Evolutionary conservation across 1,140 invertebrate species (phyloP), one percentile per base, ranked within the genome.

Genomic region (Saccostrea glomerata): DNA sequence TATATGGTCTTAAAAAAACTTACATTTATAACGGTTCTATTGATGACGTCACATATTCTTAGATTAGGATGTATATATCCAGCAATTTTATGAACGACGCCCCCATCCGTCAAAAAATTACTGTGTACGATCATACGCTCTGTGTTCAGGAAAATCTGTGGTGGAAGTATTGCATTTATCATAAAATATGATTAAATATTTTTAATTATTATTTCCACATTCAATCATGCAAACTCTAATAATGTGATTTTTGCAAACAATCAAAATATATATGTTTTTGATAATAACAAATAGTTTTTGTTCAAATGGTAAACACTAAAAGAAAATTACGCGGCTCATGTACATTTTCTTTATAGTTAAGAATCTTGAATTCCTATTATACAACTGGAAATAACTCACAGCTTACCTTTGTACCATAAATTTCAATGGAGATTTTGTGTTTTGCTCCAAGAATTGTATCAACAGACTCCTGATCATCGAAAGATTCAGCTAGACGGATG

Each of bases 71-170:
- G 20, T 0, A 92, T 88, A 20, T 90, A 88, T 5, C 87, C 90
- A 25, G 66, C 55, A 13, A 92, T 90, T 25, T 87, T 88, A 84
- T 92, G 91, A 6, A 92, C 70, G 0, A 92, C 89, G 9, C 92
- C 92, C 12, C 88, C 89, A 30, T 83, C 85, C 0, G 90, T 92
- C 56, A 91, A 66, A 23, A 88, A 58, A 36, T 91, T 84, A 2
- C 84, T 60, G 4, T 88, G 17, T 4, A 55, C 25, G 40, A 30
- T 85, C 85, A 92, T 90, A 60, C 60, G 60, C 20, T 90, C 87
- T 17, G 85, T 73, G 83, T 91, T 91, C 15, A 91, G 89, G 77
- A 86, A 87, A 15, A 91, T 89, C 91, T 92, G 66, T n/a, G 47
- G 20, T 5, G 23, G 5, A 47, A 47, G 6, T 36, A 36, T 36